These are phyloP conservation scores for Hydropsyche betteni DNA, from an alignment of 2,888 invertebrate genomes.

Conservation along the genomic window DNA sequence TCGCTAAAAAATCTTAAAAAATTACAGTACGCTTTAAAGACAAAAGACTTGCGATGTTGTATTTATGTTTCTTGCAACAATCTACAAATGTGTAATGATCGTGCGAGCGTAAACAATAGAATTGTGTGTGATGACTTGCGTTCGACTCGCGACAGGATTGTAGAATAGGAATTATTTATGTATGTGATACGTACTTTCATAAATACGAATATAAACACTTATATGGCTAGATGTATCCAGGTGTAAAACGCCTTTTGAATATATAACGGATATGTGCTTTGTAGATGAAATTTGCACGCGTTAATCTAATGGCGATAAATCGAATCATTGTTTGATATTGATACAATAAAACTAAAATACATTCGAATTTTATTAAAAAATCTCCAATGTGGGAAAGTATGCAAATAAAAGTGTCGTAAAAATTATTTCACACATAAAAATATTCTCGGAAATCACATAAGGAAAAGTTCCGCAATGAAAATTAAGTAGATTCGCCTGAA, in stretches of 20 bases:
- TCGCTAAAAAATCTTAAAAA: background rate
- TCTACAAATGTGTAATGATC: conserved; percentile 44
- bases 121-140: conserved; percentile 49
- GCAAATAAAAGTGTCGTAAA: too few relatives aligned
- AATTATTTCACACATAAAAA: background rate
- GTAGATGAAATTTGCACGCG: background rate
- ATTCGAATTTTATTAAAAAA: too few relatives aligned
- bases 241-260: too few relatives aligned
- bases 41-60: conserved; percentile 6
- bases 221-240: too few relatives aligned
- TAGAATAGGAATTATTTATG: conserved; percentile 20
- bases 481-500: background rate
- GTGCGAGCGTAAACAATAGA: conserved; percentile 47
- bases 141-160: conserved; percentile 30
- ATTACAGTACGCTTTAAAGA: background rate
- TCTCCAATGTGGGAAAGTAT: too few relatives aligned
- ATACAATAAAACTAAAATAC: background rate
- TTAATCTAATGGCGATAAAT: conserved; percentile 1
- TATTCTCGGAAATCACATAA: conserved; percentile 13
- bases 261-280: background rate
- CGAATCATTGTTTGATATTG: background rate
- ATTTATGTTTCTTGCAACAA: conserved; percentile 33
- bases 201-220: too few relatives aligned
- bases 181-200: too few relatives aligned
- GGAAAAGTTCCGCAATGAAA: conserved; percentile 8